phyloP scores from a whole-genome alignment of 2,113 vertebrate species.

The Grantiella picta region DNA sequence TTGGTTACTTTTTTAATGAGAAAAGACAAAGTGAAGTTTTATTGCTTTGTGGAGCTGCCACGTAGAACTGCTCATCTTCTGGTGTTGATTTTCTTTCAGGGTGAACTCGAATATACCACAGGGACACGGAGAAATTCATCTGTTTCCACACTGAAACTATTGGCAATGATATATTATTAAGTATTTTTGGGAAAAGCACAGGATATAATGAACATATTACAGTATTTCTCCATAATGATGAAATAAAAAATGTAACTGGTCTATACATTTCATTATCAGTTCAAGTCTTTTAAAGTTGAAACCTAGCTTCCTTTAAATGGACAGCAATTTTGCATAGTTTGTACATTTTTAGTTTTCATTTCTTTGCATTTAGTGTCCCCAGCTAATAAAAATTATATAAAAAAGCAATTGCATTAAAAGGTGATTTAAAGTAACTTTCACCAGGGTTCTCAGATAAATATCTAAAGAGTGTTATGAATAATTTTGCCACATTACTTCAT shows the following conservation, averaged over 20 bases:
- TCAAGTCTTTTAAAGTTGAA: background rate
- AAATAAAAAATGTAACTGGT: background rate
- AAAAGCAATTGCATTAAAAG: background rate
- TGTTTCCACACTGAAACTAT: conserved; percentile 33
- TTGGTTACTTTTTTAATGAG: background rate
- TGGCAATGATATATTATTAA: background rate
- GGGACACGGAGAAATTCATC: background rate
- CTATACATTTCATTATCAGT: background rate
- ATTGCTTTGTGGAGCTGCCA: background rate
- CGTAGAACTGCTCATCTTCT: background rate
- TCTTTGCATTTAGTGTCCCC: background rate
- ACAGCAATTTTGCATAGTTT: background rate
- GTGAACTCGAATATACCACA: background rate
- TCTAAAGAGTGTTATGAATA: background rate
- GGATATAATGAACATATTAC: background rate
- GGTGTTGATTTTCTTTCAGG: background rate
- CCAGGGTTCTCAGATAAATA: background rate
- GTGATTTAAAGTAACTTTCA: background rate
- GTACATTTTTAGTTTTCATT: background rate
- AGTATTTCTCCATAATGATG: background rate
- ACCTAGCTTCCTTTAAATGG: background rate
- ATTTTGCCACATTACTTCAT: background rate
- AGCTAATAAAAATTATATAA: background rate
- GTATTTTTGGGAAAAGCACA: background rate
- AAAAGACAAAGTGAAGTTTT: background rate